Base-by-base conservation (phyloP, 2,888 invertebrate species). In the Nemapogon koenigi region DNA sequence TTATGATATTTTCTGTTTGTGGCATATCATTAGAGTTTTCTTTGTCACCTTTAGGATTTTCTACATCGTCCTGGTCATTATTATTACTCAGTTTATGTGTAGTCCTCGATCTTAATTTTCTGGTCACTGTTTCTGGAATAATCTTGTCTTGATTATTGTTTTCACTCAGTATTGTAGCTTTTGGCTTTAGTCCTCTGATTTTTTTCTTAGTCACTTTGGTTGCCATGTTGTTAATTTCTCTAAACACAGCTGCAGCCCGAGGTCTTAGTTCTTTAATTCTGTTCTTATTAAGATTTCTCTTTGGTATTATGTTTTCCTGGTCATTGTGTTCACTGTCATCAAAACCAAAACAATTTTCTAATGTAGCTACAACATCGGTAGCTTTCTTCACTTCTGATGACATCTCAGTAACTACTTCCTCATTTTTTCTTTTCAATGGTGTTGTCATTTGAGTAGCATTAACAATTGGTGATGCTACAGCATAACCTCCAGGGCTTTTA, bases 261-360 rank as follows among this genome's bases (percentile, higher is more conserved):
- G 58, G 41, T 41, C 64, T 57, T 16, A 71, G 46, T 11, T 51
- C 50, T 42, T 54, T 49, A 2, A 50, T 46, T 47, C 44, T 59
- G 13, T 47, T 46, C 25, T 53, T 55, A 6, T 50, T 49, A 25
- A 46, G 43, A 16, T 49, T 44, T 49, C 70, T 72, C 7, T 52
- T 41, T 4, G 75, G 75, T 10, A 66, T 66, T 10, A 69, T 42
- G 59, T 80, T 79, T 41, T 79, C 76, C 44, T 58, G 61, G 43
- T 71, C 65, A 32, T 47, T 43, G 43, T 55, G 55, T 17, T 65
- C 66, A 45, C 53, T 69, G 8, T 78, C 73, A 57, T 80, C 73
- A 59, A 80, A 80, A 2, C 80, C 80, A 51, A 79, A 80, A 43
- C 58, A 75, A 43, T 69, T 70, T 13, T 44, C 44, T 8, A 46